A percentile compares a stretch with the other conserved stretches of the same genome.
These are phyloP conservation scores for Apis cerana DNA, from an alignment of 1,140 invertebrate genomes.

Conservation along the genomic window DNA sequence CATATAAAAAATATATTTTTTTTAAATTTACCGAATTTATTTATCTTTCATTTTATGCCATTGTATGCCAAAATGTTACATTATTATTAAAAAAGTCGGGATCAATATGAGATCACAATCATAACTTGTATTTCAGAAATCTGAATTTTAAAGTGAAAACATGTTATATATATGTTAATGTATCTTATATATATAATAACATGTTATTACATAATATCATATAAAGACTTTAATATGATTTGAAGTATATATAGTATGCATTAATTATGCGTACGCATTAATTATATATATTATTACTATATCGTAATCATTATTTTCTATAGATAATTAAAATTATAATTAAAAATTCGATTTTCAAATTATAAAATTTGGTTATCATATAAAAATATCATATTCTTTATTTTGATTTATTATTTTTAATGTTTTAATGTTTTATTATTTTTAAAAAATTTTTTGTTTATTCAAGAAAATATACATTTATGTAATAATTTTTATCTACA, in stretches of 20 bases:
- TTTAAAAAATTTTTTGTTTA: neutral
- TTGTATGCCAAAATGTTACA: neutral
- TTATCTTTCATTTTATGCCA: neutral
- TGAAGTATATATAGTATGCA: neutral
- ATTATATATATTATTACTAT: no score
- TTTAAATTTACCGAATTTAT: neutral
- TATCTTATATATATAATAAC: no score
- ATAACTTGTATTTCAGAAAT: neutral
- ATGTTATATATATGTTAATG: neutral
- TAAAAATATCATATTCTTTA: neutral
- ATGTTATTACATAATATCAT: constrained; percentile 13
- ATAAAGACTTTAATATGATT: neutral
- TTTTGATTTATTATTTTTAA: neutral
- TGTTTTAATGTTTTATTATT: no score
- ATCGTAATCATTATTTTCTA: neutral
- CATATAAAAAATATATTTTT: neutral
- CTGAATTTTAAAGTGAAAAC: constrained; percentile 18
- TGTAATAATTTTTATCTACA: no score
- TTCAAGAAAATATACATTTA: no score
- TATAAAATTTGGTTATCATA: neutral
- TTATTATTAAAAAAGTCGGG: neutral
- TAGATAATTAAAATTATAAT: neutral
- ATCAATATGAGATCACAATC: neutral
- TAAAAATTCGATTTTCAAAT: neutral
- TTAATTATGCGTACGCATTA: neutral